Conservation (phyloP, 2,113 vertebrate species). For the Chionomys nivalis region DNA sequence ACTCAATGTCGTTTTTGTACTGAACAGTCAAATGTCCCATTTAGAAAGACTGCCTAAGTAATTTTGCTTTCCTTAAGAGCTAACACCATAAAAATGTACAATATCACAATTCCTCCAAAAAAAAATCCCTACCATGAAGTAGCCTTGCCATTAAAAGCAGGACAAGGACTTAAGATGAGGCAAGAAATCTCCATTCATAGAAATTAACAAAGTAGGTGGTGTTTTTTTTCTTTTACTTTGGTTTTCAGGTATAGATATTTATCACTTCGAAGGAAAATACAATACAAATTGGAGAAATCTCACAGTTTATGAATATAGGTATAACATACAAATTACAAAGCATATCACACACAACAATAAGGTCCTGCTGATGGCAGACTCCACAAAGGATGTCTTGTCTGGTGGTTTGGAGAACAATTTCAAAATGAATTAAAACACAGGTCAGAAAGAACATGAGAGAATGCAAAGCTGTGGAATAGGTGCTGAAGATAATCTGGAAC, state of each 20-base stretch:
- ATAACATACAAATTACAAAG: neutral
- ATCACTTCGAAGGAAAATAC: conserved; percentile 17
- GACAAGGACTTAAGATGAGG: neutral
- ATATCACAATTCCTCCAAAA: conserved; percentile 3
- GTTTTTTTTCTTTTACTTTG: neutral
- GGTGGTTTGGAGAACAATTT: neutral
- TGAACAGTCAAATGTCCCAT: neutral
- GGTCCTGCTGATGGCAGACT: neutral
- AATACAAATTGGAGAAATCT: neutral
- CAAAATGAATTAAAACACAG: conserved; percentile 9
- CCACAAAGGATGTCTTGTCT: neutral
- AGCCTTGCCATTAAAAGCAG: conserved; percentile 1
- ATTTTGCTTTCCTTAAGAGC: conserved; percentile 44
- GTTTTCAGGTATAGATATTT: conserved; percentile 30
- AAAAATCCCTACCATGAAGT: conserved; percentile 24
- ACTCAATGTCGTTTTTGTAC: conserved; percentile 35
- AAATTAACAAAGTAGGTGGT: neutral
- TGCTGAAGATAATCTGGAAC: neutral
- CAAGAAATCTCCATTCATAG: conserved; percentile 46
- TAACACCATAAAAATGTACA: conserved; percentile 6
- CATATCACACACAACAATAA: neutral
- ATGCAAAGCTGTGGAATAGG: neutral
- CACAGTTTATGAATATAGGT: neutral
- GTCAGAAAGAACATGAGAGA: neutral
- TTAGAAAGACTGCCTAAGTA: conserved; percentile 30